Evolutionary conservation across 2,888 invertebrate genomes (phyloP), one percentile per base, ranked within the genome.

Genomic region (Leptopilina myrica): DNA sequence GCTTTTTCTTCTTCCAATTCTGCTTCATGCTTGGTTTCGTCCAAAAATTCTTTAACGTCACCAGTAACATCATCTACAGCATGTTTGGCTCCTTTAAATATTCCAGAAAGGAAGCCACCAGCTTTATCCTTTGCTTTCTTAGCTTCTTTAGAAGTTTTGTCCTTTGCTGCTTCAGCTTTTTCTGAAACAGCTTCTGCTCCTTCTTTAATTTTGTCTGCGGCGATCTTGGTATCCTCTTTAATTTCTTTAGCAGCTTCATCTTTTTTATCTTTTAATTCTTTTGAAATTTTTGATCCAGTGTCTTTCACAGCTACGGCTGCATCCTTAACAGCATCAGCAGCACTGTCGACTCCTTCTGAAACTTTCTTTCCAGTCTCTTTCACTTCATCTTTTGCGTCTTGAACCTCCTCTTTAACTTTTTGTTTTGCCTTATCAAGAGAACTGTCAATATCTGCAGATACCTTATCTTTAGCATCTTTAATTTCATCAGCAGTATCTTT

Each of bases 21-120:
- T 2, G 82, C 85, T 76, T 83, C 85, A n/a, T 79, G 69, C 40
- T 82, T 81, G 2, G 78, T 81, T 43, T 84, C 84, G 11, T 84
- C 86, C 91, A 87, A 92, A 92, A 84, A 93, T 92, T 79, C 83
- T 59, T 80, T 82, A 9, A 81, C 81, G 64, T 79, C 78, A 12
- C 64, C 56, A 14, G 77, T 75, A 9, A 79, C 78, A 46, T 83
- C 81, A 8, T 81, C 81, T 3, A 80, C 78, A 7, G 84, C 79
- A 12, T 86, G 81, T 64, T 85, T 84, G 1, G 81, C 80, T 1
- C 83, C 83, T 11, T 82, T 81, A 11, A 84, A 79, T 2, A 88
- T 81, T 1, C 86, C 86, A 0, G 88, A 85, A 0, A 88, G 80
- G 49, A 88, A 86, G 0, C 87, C 86, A 40, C 81, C 76, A 2